Conservation (phyloP, 2,888 invertebrate genomes). For the Amorpha juglandis region DNA sequence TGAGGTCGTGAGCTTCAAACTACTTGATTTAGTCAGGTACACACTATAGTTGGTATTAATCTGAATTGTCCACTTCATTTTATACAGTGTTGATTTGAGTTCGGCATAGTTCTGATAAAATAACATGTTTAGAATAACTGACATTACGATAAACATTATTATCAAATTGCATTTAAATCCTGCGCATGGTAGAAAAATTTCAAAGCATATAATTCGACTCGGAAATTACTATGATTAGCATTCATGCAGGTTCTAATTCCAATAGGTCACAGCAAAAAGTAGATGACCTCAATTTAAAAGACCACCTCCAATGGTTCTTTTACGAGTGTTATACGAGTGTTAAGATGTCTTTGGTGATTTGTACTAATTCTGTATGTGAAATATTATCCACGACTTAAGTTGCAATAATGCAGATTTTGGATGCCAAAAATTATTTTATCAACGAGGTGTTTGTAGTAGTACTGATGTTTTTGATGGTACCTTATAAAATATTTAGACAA, state of each 20-base stretch:
- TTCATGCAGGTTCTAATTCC: neutral
- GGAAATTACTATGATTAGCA: constrained; percentile 7
- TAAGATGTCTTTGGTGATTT: neutral
- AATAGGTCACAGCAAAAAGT: constrained; percentile 6
- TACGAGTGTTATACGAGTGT: neutral
- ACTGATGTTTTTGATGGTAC: no score
- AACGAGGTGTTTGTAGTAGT: no score
- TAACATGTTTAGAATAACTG: no score
- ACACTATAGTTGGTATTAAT: neutral
- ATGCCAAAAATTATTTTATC: no score
- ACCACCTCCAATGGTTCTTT: neutral
- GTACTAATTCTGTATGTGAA: no score
- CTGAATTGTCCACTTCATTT: neutral
- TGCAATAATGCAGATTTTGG: no score
- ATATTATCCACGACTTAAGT: no score
- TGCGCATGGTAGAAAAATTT: neutral
- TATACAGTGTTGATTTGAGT: no score
- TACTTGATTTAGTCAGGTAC: neutral
- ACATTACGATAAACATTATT: no score
- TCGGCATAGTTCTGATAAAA: no score
- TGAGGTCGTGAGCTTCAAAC: neutral
- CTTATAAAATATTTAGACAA: no score
- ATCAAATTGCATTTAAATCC: neutral
- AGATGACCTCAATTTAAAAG: neutral
- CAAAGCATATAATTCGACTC: constrained; percentile 3